These are phyloP conservation scores for Neotoxoptera formosana DNA, from an alignment of 1,140 invertebrate genomes.

Conservation along the genomic window DNA sequence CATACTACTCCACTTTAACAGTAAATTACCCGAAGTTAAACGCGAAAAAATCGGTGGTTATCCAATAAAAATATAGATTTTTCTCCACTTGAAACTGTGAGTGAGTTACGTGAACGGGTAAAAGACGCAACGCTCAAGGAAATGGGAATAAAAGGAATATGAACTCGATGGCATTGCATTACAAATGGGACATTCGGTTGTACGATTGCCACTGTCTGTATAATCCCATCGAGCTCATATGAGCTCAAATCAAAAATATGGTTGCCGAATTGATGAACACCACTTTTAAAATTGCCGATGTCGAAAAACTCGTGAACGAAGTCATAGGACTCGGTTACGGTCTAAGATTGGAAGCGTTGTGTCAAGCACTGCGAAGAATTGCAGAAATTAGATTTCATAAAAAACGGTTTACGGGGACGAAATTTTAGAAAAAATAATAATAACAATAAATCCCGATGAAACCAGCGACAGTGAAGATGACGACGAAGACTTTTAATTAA, in stretches of 20 bases:
- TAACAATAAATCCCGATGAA: too few relatives aligned
- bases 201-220: slow-evolving; percentile 43
- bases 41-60: background rate
- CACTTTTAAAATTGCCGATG: background rate
- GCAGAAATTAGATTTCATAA: too few relatives aligned
- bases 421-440: too few relatives aligned
- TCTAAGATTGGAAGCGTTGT: background rate
- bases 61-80: background rate
- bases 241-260: slow-evolving; percentile 59
- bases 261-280: slow-evolving; percentile 40
- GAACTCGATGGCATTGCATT: too few relatives aligned
- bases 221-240: slow-evolving; percentile 59
- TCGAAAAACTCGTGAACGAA: background rate
- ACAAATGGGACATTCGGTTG: slow-evolving; percentile 1
- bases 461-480: too few relatives aligned
- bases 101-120: too few relatives aligned
- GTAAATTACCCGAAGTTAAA: background rate
- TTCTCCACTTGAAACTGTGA: too few relatives aligned
- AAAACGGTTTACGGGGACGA: background rate
- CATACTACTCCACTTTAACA: background rate
- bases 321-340: background rate
- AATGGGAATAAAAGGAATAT: too few relatives aligned
- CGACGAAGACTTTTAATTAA: too few relatives aligned
- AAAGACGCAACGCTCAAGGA: too few relatives aligned
- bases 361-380: background rate